phyloP scores from a whole-genome alignment of 2,113 vertebrate genomes.

The Cygnus atratus region DNA sequence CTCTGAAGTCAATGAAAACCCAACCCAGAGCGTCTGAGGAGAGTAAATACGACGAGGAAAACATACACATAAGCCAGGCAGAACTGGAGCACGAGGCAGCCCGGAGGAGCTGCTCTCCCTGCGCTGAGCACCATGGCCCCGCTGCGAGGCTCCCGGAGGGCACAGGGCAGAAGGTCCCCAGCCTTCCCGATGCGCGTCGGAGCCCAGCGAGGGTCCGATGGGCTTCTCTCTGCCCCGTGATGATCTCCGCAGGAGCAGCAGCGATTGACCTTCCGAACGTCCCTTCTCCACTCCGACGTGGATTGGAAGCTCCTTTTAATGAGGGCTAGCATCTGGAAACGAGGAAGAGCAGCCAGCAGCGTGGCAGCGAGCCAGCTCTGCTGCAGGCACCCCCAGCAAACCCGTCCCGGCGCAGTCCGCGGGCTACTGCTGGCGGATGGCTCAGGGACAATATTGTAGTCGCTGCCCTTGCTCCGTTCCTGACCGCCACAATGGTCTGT shows the following conservation, averaged over 20 bases:
- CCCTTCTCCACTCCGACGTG: conserved; percentile 18
- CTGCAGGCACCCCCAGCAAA: neutral
- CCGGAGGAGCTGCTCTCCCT: neutral
- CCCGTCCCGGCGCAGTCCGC: neutral
- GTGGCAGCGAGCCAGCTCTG: neutral
- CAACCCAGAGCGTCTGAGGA: neutral
- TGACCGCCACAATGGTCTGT: neutral
- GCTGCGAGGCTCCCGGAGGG: neutral
- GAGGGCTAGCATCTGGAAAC: conserved; percentile 55
- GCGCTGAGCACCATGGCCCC: neutral
- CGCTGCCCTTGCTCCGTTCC: neutral
- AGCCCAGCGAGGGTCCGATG: conserved; percentile 21
- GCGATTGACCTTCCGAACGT: conserved; percentile 47
- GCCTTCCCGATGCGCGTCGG: conserved; percentile 46
- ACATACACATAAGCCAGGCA: neutral
- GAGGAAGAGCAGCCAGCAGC: conserved; percentile 8
- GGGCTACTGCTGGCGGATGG: neutral
- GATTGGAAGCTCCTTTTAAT: conserved; percentile 47
- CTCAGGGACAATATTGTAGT: neutral
- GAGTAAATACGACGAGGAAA: conserved; percentile 23
- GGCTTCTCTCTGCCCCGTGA: conserved; percentile 25
- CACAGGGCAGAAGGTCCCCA: conserved; percentile 18
- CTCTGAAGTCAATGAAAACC: conserved; percentile 47
- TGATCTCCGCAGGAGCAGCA: conserved; percentile 48
- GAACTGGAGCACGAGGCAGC: neutral